Percentiles rank a stretch among this genome's conserved stretches.
Evolutionary conservation across 37 sponge, comb jelly and placozoan species (phyloP).

Genomic region (Hexactinellida sp.): DNA sequence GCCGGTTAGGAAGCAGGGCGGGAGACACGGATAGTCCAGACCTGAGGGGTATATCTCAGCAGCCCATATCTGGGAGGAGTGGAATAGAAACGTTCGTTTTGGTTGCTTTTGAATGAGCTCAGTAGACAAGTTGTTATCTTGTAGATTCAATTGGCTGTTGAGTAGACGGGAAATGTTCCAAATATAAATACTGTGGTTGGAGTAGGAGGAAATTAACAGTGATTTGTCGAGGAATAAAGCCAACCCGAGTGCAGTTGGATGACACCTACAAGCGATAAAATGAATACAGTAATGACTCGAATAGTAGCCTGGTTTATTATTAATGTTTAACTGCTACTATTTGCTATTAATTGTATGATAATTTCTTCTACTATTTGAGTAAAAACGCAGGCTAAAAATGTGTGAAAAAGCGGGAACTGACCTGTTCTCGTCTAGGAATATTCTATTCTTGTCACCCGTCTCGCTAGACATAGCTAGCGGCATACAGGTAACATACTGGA

Average conservation of each 20-base stretch:
- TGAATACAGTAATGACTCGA: too few relatives aligned
- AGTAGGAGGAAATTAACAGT: neutral
- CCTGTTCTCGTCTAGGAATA: neutral
- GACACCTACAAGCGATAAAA: neutral
- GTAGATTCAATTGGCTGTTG: neutral
- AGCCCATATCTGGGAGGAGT: neutral
- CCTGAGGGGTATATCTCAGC: neutral
- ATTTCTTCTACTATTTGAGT: too few relatives aligned
- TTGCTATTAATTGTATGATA: too few relatives aligned
- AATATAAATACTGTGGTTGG: conserved; percentile 4
- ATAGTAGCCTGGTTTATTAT: too few relatives aligned
- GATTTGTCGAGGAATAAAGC: neutral
- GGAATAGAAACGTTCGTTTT: neutral
- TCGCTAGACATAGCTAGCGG: neutral
- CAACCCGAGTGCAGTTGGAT: neutral
- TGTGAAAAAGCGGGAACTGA: neutral
- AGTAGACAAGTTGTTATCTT: too few relatives aligned
- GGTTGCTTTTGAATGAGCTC: neutral
- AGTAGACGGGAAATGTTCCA: neutral
- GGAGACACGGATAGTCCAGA: neutral
- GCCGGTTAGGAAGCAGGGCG: neutral
- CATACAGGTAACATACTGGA: neutral
- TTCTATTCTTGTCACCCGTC: neutral
- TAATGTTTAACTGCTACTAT: too few relatives aligned
- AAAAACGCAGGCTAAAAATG: neutral